Evolutionary conservation across 2,113 vertebrate genomes (phyloP), one percentile per base, ranked within the genome.

Genomic region (Agapornis roseicollis): DNA sequence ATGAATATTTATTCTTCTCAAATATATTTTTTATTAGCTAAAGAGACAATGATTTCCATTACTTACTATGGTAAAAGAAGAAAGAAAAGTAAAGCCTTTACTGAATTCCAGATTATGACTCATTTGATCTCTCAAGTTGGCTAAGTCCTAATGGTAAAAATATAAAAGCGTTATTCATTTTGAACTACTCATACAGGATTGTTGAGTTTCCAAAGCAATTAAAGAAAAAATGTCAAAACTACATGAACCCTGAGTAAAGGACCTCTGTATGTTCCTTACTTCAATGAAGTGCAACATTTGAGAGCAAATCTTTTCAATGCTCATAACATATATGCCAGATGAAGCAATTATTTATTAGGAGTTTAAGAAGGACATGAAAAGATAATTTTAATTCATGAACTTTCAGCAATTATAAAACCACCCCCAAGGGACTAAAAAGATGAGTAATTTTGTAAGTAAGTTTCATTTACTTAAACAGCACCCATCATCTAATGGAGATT

Each of bases 121-220:
- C 56, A 79, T 90, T 96, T 94, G 86, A 89, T 95, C 80, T 89
- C 47, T 87, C 77, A 81, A 90, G 60, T 55, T 94, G 69, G 42
- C 18, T 42, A 90, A 80, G 50, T 47, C 72, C 52, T 69, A 64
- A 29, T n/a, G 83, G 85, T 90, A 92, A 92, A 89, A 92, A 86
- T 52, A 91, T 92, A 22, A 96, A 79, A 90, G 49, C 22, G 4
- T 24, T 74, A 91, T 84, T 80, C 10, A 72, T 89, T 91, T 94
- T 95, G 72, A 95, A 89, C 71, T 69, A 35, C 8, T 77, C 18
- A 74, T 25, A 68, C 2, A 47, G 47, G 92, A 85, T 76, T 76
- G 33, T 61, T 91, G 53, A 35, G 22, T 64, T 92, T 89, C 39
- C 77, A 82, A 93, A 87, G 49, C 53, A 94, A 91, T 76, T 92